These are phyloP conservation scores for Columba guinea DNA, from an alignment of 2,797 vertebrate genomes.

Conservation along the genomic window DNA sequence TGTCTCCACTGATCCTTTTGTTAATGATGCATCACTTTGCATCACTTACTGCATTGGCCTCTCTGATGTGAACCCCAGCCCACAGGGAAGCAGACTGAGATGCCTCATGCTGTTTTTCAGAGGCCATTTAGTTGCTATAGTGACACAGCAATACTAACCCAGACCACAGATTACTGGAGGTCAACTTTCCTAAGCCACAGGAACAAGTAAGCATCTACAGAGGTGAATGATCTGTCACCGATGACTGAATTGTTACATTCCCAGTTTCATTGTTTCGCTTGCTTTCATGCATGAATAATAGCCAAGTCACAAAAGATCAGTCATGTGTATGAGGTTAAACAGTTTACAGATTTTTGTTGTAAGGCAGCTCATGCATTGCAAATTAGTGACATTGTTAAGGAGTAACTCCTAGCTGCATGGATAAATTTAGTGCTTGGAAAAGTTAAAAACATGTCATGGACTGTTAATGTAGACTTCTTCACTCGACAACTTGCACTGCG, in stretches of 20 bases:
- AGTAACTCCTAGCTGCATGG: not conserved
- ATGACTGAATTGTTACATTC: not conserved
- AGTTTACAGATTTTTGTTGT: not conserved
- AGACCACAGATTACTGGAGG: not conserved
- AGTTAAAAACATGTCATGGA: not conserved
- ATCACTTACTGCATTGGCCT: not conserved
- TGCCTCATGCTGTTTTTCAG: not conserved
- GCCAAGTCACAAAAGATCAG: constrained; percentile 16
- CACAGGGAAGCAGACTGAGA: not conserved
- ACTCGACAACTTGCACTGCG: not conserved
- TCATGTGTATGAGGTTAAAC: not conserved
- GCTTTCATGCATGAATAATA: not conserved
- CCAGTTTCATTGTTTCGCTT: not conserved
- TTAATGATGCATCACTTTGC: not conserved
- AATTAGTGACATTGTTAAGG: not conserved
- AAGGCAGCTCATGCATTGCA: not conserved
- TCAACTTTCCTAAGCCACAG: not conserved
- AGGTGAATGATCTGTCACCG: not conserved
- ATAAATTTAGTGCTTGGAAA: not conserved
- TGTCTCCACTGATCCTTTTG: not conserved
- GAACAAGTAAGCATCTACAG: not conserved
- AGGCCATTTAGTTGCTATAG: not conserved
- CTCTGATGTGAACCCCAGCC: not conserved
- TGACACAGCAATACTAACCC: not conserved
- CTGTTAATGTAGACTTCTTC: not conserved